Evolutionary conservation across 1,140 invertebrate species (phyloP).

Genomic region (Camponotus pennsylvanicus): DNA sequence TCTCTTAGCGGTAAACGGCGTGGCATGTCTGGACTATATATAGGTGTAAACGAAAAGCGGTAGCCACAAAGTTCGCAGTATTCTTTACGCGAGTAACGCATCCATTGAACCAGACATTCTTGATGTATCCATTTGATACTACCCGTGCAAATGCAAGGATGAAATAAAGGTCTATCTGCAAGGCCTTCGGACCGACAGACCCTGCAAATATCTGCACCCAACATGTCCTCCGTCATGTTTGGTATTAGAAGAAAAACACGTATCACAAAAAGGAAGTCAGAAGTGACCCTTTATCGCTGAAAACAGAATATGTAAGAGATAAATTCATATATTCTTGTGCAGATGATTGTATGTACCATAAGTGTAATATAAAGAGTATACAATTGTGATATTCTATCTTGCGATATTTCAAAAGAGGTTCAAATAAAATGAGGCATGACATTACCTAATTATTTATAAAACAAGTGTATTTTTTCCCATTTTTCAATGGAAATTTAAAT

Average conservation of each 20-base stretch:
- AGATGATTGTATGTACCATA: too few relatives aligned
- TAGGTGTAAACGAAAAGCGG: slow-evolving; percentile 99
- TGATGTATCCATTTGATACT: slow-evolving; percentile 99
- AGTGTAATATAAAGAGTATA: slow-evolving; percentile 10
- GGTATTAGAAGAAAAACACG: slow-evolving; percentile 42
- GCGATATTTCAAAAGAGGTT: neutral
- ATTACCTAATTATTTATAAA: neutral
- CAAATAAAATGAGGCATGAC: too few relatives aligned
- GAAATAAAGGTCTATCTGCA: slow-evolving; percentile 95
- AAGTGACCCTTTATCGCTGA: slow-evolving; percentile 36
- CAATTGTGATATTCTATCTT: neutral
- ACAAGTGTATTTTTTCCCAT: neutral
- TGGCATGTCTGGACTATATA: slow-evolving; percentile 99
- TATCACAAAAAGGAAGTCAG: slow-evolving; percentile 39
- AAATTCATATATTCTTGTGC: neutral
- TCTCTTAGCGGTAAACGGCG: slow-evolving; percentile 96
- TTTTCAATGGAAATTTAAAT: neutral
- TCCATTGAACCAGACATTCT: slow-evolving; percentile 95
- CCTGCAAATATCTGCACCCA: slow-evolving; percentile 95
- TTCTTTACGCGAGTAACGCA: slow-evolving; percentile 98
- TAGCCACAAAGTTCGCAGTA: slow-evolving; percentile 99
- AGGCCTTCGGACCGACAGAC: slow-evolving; percentile 98
- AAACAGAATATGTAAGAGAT: slow-evolving; percentile 25
- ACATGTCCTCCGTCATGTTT: slow-evolving; percentile 87
- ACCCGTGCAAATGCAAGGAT: slow-evolving; percentile 99